Base-by-base conservation (phyloP, 1,140 invertebrate genomes). In the Psix sp. region DNA sequence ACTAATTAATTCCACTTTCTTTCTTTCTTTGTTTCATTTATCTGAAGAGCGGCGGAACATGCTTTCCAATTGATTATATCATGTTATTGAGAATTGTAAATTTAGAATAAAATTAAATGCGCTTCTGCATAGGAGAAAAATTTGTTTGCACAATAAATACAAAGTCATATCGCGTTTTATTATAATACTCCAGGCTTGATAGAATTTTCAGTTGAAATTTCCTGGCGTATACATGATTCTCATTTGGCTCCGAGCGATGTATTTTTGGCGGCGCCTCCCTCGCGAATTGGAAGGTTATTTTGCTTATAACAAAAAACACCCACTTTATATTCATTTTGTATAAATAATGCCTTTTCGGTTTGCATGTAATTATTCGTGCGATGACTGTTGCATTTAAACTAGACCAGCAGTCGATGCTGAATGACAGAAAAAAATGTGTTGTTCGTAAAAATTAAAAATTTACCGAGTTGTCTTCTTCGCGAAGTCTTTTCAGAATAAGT, bases 211-310 rank as follows among this genome's bases (percentile, higher is more conserved):
- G 67, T 59, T 52, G 31, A 56, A 71, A 56, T 52, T 62, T 46
- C 43, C 21, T 43, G 38, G 17, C 57, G 33, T 71, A 42, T 52
- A 70, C 42, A 49, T 42, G 57, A 20, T 35, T 56, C 35, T 56
- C 48, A 62, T 70, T 62, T 70, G 48, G 56, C 56, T 54, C 33
- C 14, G 48, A 48, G 66, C 65, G 24, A 52, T 68, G 65, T 70
- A 70, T 70, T 70, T 70, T 70, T 70, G 66, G 56, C 66, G 48
- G 13, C 21, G 40, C 17, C 48, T 62, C 48, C 66, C 56, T 70
- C 40, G 35, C 49, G 42, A 70, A 60, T 62, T 26, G 48, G 21
- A 62, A 60, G 56, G 11, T 62, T 52, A 18, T 36, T 11, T 33
- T n/a, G 48, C 48, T 60, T 54, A 39, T 29, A 70, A 70, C n/a